phyloP scores from a whole-genome alignment of 2,113 vertebrate species.

The Cephalopterus ornatus region DNA sequence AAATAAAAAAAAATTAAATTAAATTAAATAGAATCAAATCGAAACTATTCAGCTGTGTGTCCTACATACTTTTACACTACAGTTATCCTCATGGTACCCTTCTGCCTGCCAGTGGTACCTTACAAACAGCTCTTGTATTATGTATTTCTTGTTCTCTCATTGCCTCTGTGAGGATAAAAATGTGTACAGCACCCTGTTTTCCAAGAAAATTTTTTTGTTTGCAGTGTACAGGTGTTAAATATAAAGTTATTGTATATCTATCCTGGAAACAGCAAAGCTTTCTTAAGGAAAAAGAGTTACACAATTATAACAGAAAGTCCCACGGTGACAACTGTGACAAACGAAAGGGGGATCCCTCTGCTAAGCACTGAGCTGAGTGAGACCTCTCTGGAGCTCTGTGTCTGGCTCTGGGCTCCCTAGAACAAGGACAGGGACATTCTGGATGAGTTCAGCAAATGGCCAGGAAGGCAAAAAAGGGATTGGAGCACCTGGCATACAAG shows the following conservation, averaged over 20 bases:
- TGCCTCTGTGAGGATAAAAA: slow-evolving; percentile 5
- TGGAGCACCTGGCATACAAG: neutral
- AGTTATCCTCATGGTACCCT: neutral
- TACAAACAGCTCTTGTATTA: neutral
- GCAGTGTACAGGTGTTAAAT: neutral
- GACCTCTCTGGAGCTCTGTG: neutral
- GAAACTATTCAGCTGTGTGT: neutral
- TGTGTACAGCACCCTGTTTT: neutral
- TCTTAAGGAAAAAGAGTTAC: neutral
- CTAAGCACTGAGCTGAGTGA: neutral
- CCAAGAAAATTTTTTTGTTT: neutral
- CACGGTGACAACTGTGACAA: neutral
- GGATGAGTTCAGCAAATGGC: neutral
- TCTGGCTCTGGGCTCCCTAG: neutral
- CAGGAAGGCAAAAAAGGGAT: neutral
- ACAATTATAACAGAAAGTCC: neutral
- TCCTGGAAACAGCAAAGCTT: neutral
- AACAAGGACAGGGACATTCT: neutral
- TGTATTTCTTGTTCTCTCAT: neutral
- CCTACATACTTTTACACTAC: neutral
- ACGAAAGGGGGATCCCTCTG: neutral
- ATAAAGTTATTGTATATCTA: neutral
- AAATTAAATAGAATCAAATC: neutral
- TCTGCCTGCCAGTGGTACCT: neutral
- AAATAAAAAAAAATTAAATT: neutral